Evolutionary conservation across 2,113 vertebrate species (phyloP), one percentile per base, ranked within the genome.

Genomic region (Syngnathus scovelli): DNA sequence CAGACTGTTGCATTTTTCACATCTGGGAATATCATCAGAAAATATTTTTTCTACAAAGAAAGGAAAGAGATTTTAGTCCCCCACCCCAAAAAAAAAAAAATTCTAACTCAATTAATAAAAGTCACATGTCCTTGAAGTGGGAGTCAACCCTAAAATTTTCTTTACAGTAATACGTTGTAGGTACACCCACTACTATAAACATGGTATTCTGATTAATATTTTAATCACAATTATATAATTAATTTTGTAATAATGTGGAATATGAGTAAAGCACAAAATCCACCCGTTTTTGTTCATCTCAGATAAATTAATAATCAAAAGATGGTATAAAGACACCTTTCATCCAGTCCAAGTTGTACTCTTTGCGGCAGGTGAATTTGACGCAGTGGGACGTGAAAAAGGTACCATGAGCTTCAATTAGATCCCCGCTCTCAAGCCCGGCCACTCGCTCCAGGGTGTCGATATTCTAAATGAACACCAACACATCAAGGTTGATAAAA

Each of bases 391-490:
- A 96, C 0, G 93, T 95, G 82, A 92, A 89, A 86, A 96, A 97
- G 0, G 94, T 95, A 69, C 95, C 95, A 0, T 96, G 95, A 55
- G 95, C 95, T 77, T 97, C 95, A 11, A 96, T 92, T 49, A 98
- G 82, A 74, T 94, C 92, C 0, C 94, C 91, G 0, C 90, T 86
- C 37, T 90, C 79, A 8, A 97, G 86, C 9, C 95, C 95, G 0
- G 94, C 95, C 55, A 94, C 94, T 1, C 95, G 89, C 75, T 97
- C 96, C 85, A 96, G 77, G 0, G 95, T 95, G 87, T 98, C 95
- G 0, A 97, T 95, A 73, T 97, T 98, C 95, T 98, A 73, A 23
- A 55, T 1, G 33, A 44, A 74, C 55, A 66, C 18, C 69, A 44
- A 72, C 38, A 21, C 21, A 18, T 23, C n/a, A 69, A 38, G 4